phyloP scores from a whole-genome alignment of 2,888 invertebrate genomes.

The Cosmia trapezina region DNA sequence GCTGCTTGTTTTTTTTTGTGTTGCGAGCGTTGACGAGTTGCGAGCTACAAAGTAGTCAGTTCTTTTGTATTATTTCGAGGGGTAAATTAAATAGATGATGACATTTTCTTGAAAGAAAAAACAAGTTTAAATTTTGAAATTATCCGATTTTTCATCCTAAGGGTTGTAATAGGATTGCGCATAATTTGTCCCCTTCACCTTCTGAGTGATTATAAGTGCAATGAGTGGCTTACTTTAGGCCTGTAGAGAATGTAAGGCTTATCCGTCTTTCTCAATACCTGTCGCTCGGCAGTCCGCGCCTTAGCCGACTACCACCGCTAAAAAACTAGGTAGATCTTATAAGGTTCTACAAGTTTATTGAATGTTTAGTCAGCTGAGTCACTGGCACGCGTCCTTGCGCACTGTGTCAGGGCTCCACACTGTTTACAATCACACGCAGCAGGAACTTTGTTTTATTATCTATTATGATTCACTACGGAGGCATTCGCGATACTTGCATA shows the following conservation, averaged over 20 bases:
- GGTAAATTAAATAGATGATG: neutral
- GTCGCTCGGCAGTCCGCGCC: neutral
- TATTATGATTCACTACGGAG: slow-evolving; percentile 54
- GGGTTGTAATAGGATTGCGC: too few species aligned
- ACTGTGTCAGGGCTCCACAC: slow-evolving; percentile 69
- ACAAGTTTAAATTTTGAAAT: neutral
- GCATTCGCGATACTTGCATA: slow-evolving; percentile 60
- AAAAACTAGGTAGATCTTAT: slow-evolving; percentile 50
- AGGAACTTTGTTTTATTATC: slow-evolving; percentile 66
- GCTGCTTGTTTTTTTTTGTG: neutral
- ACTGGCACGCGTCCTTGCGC: slow-evolving; percentile 76
- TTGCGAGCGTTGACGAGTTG: neutral
- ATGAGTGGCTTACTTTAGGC: neutral
- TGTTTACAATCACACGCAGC: slow-evolving; percentile 58
- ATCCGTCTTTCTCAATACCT: neutral
- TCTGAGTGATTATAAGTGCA: neutral
- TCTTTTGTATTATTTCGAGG: neutral
- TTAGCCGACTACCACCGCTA: neutral
- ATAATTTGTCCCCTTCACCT: neutral
- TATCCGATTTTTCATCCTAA: neutral
- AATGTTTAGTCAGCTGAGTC: slow-evolving; percentile 71
- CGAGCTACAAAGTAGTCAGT: neutral
- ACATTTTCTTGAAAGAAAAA: neutral
- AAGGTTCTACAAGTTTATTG: slow-evolving; percentile 47
- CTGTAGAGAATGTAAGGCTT: neutral